phyloP scores from a whole-genome alignment of 37 sponge, comb jelly and placozoan species.

The Diacarnus erythraeanus region DNA sequence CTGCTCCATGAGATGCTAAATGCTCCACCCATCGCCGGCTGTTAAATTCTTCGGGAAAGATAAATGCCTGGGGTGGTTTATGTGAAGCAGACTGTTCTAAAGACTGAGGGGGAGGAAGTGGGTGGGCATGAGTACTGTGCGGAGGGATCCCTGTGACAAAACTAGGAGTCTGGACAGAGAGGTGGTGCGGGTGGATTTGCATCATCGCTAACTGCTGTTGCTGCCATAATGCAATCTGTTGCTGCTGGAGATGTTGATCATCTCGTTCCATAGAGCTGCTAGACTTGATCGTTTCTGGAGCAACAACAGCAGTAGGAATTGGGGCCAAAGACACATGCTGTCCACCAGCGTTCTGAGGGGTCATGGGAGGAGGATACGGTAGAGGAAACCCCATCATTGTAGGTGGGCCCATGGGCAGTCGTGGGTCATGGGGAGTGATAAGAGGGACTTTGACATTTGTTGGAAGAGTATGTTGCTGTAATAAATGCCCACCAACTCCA shows the following conservation, averaged over 20 bases:
- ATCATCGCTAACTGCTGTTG: conserved; percentile 5
- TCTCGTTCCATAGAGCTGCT: background rate
- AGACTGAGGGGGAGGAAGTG: background rate
- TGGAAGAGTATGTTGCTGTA: conserved; percentile 5
- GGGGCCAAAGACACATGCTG: background rate
- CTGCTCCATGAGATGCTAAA: background rate
- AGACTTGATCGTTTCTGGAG: background rate
- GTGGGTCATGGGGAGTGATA: conserved; percentile 55
- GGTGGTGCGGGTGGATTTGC: background rate
- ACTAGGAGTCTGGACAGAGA: background rate
- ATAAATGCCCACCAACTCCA: background rate
- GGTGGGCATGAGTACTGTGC: background rate
- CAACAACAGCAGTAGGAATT: background rate
- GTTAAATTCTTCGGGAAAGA: conserved; percentile 39
- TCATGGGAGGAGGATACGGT: conserved; percentile 1
- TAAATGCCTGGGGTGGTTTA: conserved; percentile 23
- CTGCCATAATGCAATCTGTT: conserved; percentile 25
- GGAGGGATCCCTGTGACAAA: conserved; percentile 4
- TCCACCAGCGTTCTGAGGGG: background rate
- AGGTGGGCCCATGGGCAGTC: conserved; percentile 55
- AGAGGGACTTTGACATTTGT: conserved; percentile 28
- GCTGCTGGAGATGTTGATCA: conserved; percentile 2
- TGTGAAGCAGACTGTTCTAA: conserved; percentile 3
- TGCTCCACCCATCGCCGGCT: background rate
- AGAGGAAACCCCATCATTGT: conserved; percentile 7